Base-by-base conservation (phyloP, 2,797 vertebrate genomes). In the Allobates femoralis region DNA sequence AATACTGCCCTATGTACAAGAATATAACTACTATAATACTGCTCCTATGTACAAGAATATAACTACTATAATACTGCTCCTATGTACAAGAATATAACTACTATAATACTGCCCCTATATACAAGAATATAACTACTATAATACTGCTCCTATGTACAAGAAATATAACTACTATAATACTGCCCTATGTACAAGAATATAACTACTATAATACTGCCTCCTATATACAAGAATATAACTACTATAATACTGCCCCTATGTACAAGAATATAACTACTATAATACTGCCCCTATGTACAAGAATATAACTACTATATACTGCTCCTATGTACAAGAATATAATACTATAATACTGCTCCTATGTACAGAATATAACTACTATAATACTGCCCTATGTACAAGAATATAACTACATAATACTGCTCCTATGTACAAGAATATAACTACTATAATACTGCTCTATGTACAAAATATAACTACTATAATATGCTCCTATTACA, bases 1-100 rank as follows among this genome's bases (percentile, higher is more conserved):
- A 66, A 41, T 71, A 71, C 32, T 71, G 67, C 67, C 34, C 69
- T 73, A 46, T 73, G 21, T 73, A 73, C 69, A 73, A 26, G 23
- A 73, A 73, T 73, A 46, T 73, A 73, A 46, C 37, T 73, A 73
- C 69, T 73, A 73, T 73, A 73, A 73, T 73, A 73, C 69, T 73
- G 23, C 37, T 16, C 69, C 69, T 73, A 73, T 73, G 21, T 73
- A 73, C 37, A 73, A 46, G 37, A 73, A 46, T 46, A 73, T 73
- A 73, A 46, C 37, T 73, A 73, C 69, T 73, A 46, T 46, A 46
- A 73, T 73, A 73, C 69, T 73, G 37, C 30, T 7, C 69, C 69
- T 46, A 73, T 73, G 10, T 46, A 73, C 69, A 73, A 46, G 23
- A 73, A 73, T 62, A 62, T 41, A 41, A 41, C 37, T 41, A 41